Base-by-base conservation (phyloP, 2,888 invertebrate species). In the Osedax frankpressi region DNA sequence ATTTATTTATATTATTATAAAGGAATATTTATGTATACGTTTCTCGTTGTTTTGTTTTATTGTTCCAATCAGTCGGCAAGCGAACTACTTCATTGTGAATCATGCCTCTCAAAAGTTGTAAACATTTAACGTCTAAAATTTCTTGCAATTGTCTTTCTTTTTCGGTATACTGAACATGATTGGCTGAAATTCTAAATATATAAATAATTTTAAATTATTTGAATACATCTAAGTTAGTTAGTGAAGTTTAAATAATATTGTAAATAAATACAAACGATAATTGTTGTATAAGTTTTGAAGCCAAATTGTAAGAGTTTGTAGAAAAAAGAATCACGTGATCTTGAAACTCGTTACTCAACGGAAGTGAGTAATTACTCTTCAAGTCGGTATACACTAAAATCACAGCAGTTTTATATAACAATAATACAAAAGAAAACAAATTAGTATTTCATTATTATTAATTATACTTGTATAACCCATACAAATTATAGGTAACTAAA, bases 41-140 rank as follows among this genome's bases (percentile, higher is more conserved):
- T 44, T 44, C 19, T 44, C 44, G 6, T 44, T 44, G 44, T 44
- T 44, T 44, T 11, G 44, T 6, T 44, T 44, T 44, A 44, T 44
- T 19, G 19, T 82, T 81, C 81, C 82, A 83, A 74, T 82, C 81
- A 1, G 78, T 78, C 0, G 84, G 83, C 27, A 84, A 78, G 62
- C 80, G 80, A 72, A 83, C 78, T 28, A 82, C 79, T 76, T 83
- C 82, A 73, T 84, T 84, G 77, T 84, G 82, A 24, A 84, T 78
- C 30, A 82, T 75, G 25, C 80, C 83, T 2, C 84, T 75, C 28
- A 84, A 76, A 24, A 84, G 76, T 78, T 84, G 81, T 75, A 84
- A 76, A 77, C 83, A 83, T 74, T 83, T 83, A 24, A 82, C 75
- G 78, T 84, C 83, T 74, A 84, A 77, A n/a, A 78, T 78, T 71